A percentile compares a stretch with the other conserved stretches of the same genome.
These are phyloP conservation scores for Fukomys damarensis DNA, from an alignment of 2,113 vertebrate genomes.

Conservation along the genomic window DNA sequence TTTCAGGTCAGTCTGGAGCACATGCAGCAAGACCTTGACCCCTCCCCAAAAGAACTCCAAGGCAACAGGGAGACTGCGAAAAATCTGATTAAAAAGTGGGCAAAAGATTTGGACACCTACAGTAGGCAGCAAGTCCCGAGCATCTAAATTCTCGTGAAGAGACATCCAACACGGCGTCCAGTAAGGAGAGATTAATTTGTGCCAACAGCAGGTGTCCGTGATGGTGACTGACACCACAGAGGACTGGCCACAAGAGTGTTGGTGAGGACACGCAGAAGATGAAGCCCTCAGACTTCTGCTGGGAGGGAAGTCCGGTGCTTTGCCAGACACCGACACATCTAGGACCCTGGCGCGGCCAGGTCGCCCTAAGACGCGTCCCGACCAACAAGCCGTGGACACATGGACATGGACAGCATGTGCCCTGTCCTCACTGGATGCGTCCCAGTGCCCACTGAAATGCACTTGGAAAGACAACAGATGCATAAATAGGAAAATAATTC, in stretches of 20 bases:
- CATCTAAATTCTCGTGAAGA: not conserved
- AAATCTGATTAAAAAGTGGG: not conserved
- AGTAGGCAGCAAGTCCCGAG: not conserved
- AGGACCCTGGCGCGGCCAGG: too few species aligned
- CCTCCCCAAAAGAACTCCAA: too few species aligned
- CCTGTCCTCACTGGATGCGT: too few species aligned
- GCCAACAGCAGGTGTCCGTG: not conserved
- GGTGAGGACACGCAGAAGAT: not conserved
- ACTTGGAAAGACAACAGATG: too few species aligned
- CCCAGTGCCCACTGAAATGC: too few species aligned
- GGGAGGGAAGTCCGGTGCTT: too few species aligned
- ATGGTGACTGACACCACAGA: not conserved
- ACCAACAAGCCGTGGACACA: too few species aligned
- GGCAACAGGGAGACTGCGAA: not conserved
- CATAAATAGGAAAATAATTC: too few species aligned
- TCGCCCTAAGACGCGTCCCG: too few species aligned
- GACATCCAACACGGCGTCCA: not conserved
- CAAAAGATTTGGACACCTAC: not conserved
- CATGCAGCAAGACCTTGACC: not conserved
- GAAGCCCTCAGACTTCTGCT: not conserved
- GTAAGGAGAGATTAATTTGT: not conserved
- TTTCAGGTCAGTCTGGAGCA: not conserved
- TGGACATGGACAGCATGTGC: too few species aligned
- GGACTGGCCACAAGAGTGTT: not conserved
- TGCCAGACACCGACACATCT: too few species aligned